Base-by-base conservation (phyloP, 2,888 invertebrate genomes). In the Caenorhabditis sp. region DNA sequence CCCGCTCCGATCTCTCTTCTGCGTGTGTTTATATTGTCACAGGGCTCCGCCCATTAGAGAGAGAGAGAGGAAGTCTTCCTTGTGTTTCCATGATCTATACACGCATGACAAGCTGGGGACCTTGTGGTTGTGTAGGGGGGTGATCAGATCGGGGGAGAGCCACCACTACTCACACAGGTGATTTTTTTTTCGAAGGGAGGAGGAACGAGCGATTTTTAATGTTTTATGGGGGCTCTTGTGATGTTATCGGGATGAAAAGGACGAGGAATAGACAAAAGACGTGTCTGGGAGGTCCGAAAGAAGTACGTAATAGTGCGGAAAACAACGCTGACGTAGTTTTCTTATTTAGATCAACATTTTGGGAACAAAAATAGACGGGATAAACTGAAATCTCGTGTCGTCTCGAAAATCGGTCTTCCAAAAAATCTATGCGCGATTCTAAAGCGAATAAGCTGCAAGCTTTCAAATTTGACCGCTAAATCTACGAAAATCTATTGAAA, bases 111-210 rank as follows among this genome's bases (percentile, higher is more conserved):
- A 26, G 26, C 44, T n/a, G 44, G 63, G 24, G 63, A 61, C 35
- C 35, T 59, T 44, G 47, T 72, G 59, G 47, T 24, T 44, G 58
- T 28, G 72, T 47, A 24, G 28, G 31, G 47, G 8, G 44, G 28
- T n/a, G 28, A 26, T 14, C 16, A 26, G 28, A 38, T 54, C 56
- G 35, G 28, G 54, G 24, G 56, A 69, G 54, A 35, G 14, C 19
- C 24, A 69, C 56, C 56, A 69, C 35, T 54, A 54, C 69, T n/a
- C n/a, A n/a, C n/a, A 69, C 69, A 69, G 35, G 38, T 22, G 59
- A 59, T 59, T 38, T 59, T 59, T 59, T 22, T n/a, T n/a, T n/a
- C n/a, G n/a, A n/a, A n/a, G n/a, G n/a, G 22, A n/a, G 0, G 38
- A 35, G 19, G 41, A n/a, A 54, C 6, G 28, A 66, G 24, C 28